Base-by-base conservation (phyloP, 30 jellyfish, hydroid and myxozoan species). In the Pelagia noctiluca region DNA sequence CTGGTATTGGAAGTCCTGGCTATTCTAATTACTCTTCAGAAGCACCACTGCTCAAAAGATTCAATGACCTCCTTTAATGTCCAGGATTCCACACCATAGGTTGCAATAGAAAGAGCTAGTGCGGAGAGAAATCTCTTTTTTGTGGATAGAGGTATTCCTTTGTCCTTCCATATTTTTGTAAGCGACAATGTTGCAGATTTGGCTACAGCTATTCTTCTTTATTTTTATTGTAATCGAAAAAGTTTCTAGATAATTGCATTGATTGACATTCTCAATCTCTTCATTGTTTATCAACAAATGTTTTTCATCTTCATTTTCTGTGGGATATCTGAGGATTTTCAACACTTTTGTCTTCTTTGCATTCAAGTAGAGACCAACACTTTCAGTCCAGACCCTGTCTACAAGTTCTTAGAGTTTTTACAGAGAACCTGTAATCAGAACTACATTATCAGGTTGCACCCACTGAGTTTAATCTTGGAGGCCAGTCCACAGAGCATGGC, bases 381-480 rank as follows among this genome's bases (percentile, higher is more conserved):
- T 74, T 33, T 46, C 86, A 26, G 24, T 24, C 12, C 57, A 25
- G 25, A 74, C 86, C 54, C 76, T 50, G 69, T 33, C 76, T 29
- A 75, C 76, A 13, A 75, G 87, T 24, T 75, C 87, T 28, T 75
- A 76, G 3, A 75, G 76, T 54, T 75, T 37, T 29, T 28, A 5
- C 64, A 53, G 33, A 50, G 77, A 50, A 11, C 76, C 87, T 2
- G 87, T 76, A 1, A 32, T 13, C 10, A 50, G 76, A 31, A 12
- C 64, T 16, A 50, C 76, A 35, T 75, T 42, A 32, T 75, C 87
- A 1, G 87, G n/a, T n/a, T n/a, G n/a, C n/a, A n/a, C n/a, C n/a
- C n/a, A n/a, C n/a, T n/a, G n/a, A n/a, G n/a, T n/a, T n/a, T n/a
- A n/a, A n/a, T n/a, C n/a, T n/a, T n/a, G n/a, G n/a, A n/a, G n/a